Base-by-base conservation (phyloP, 2,888 invertebrate genomes). In the Epinotia ramella region DNA sequence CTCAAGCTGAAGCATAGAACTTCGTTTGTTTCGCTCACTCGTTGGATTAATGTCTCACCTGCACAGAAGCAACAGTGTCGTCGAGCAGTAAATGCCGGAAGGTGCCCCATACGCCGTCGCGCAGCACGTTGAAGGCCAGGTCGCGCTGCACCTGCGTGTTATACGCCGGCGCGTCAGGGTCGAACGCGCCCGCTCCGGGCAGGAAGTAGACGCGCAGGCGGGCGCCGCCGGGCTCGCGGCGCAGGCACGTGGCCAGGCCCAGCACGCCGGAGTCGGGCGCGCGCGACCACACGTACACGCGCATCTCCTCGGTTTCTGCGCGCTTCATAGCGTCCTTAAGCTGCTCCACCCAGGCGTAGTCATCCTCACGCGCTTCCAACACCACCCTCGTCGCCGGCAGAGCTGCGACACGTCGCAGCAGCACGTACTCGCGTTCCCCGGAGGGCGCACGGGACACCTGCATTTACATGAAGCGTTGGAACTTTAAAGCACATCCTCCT, bases 301-400 rank as follows among this genome's bases (percentile, higher is more conserved):
- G 96, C 79, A 94, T 88, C 44, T 93, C 94, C 77, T 95, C 95
- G 40, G 89, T 87, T 84, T 96, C 96, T 69, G 96, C 94, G 76
- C 96, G 96, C 78, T 95, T 95, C 87, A 99, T 86, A 0, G 97
- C 96, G 1, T 95, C 95, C 88, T 98, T 98, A 60, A 99, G 91
- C 13, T 94, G 91, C 68, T 97, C 97, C 66, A 99, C 96, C 99
- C 99, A 99, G 2, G 88, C 88, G 90, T 96, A 98, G 84, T 95
- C 24, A 2, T 28, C 94, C 84, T 97, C 97, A 0, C 96, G 96
- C 33, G 97, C 91, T 78, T 96, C 95, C 3, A 98, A 90, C 0
- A 97, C 92, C 18, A 94, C 90, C 64, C 86, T 88, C 0, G 83
- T 72, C 5, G 92, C 91, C 79, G 88, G 80, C 70, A 86, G 84